Percentiles rank a stretch among this genome's conserved stretches.
phyloP scores from a whole-genome alignment of 2,113 vertebrate genomes.

The Bungarus multicinctus region DNA sequence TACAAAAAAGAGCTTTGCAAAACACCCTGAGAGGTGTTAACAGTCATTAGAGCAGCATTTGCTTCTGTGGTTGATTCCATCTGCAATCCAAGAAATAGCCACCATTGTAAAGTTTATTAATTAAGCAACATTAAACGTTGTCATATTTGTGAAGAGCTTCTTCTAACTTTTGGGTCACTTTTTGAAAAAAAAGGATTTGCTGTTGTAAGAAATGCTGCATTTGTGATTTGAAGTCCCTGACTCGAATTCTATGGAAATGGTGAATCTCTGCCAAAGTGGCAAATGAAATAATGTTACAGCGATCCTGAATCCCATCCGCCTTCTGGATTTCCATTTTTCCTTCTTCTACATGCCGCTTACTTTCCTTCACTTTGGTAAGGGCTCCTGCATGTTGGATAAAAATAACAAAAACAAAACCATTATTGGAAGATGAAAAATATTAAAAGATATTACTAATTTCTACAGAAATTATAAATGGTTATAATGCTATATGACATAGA shows the following conservation, averaged over 20 bases:
- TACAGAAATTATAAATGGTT: background rate
- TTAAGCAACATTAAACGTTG: slow-evolving; percentile 83
- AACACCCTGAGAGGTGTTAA: slow-evolving; percentile 59
- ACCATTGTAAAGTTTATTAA: slow-evolving; percentile 43
- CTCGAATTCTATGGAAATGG: slow-evolving; percentile 94
- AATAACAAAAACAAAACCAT: background rate
- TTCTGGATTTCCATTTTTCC: slow-evolving; percentile 95
- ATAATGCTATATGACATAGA: background rate
- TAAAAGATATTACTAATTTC: background rate
- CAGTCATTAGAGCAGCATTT: slow-evolving; percentile 56
- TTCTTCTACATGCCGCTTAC: slow-evolving; percentile 93
- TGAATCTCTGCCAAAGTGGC: slow-evolving; percentile 98
- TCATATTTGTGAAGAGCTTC: slow-evolving; percentile 95
- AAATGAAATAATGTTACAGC: slow-evolving; percentile 97
- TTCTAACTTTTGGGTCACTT: slow-evolving; percentile 93
- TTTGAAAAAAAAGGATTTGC: slow-evolving; percentile 96
- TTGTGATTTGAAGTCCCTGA: slow-evolving; percentile 93
- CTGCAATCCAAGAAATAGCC: slow-evolving; percentile 26
- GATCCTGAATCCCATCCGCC: slow-evolving; percentile 89
- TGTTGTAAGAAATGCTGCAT: slow-evolving; percentile 97
- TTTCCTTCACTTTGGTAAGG: slow-evolving; percentile 96
- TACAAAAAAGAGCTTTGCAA: slow-evolving; percentile 65
- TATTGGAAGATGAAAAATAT: slow-evolving; percentile 23
- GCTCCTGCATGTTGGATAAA: slow-evolving; percentile 78
- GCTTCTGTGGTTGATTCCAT: slow-evolving; percentile 28